Conservation (phyloP, 2,797 vertebrate species). For the Halcyon leucocephala region DNA sequence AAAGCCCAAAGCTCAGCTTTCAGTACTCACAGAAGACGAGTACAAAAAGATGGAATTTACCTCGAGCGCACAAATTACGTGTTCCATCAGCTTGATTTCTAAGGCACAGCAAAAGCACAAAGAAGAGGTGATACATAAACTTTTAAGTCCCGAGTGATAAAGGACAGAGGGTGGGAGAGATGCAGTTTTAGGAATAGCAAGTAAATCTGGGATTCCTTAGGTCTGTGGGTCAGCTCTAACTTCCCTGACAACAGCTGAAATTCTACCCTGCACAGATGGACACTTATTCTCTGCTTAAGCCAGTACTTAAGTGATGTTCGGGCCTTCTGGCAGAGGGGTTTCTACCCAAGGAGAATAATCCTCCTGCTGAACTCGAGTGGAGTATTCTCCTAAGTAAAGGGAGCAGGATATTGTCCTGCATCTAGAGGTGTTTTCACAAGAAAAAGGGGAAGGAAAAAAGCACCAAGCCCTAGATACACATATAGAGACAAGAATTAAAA, state of each 20-base stretch:
- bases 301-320: conserved; percentile 35
- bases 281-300: conserved; percentile 30
- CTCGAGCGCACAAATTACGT: background rate
- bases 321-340: conserved; percentile 37
- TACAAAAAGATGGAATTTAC: background rate
- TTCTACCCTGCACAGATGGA: conserved; percentile 55
- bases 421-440: conserved; percentile 20
- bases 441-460: background rate
- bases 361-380: conserved; percentile 2
- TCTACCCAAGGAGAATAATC: conserved; percentile 60
- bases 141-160: background rate
- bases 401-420: conserved; percentile 33
- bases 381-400: conserved; percentile 48
- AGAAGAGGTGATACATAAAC: background rate
- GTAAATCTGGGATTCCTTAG: conserved; percentile 3
- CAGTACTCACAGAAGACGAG: background rate
- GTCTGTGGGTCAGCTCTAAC: background rate
- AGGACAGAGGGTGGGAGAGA: background rate
- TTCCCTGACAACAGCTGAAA: conserved; percentile 50
- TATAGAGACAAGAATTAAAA: conserved; percentile 52
- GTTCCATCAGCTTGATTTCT: background rate
- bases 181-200: background rate
- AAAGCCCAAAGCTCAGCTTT: background rate
- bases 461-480: conserved; percentile 20
- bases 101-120: background rate